These are phyloP conservation scores for Meliscaeva auricollis DNA, from an alignment of 2,888 invertebrate genomes.

Conservation along the genomic window DNA sequence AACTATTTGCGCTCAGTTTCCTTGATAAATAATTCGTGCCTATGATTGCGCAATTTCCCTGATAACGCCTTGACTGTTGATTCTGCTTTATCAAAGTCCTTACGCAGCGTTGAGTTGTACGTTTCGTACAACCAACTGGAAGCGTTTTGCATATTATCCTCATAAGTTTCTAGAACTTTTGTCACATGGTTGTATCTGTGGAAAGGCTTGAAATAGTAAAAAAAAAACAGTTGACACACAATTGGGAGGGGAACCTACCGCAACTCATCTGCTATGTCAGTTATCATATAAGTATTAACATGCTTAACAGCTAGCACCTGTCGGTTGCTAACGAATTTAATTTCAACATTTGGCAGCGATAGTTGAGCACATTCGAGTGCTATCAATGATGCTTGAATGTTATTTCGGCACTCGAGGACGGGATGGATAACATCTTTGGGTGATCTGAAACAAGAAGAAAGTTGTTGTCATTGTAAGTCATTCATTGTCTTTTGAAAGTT, in stretches of 20 bases:
- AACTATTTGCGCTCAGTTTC: conserved; percentile 79
- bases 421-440: conserved; percentile 80
- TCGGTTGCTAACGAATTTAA: conserved; percentile 82
- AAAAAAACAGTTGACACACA: too few species aligned
- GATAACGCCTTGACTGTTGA: conserved; percentile 79
- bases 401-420: conserved; percentile 81
- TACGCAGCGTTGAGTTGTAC: conserved; percentile 81
- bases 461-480: too few species aligned
- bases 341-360: conserved; percentile 83
- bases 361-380: conserved; percentile 82
- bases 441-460: conserved; percentile 77
- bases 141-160: conserved; percentile 81
- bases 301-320: conserved; percentile 82
- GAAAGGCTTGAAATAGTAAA: neutral
- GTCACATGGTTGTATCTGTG: conserved; percentile 82
- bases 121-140: conserved; percentile 82
- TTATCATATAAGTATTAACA: conserved; percentile 82
- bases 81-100: conserved; percentile 82
- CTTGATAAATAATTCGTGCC: conserved; percentile 80
- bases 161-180: conserved; percentile 81
- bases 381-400: conserved; percentile 81
- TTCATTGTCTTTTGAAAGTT: too few species aligned
- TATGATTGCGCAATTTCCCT: conserved; percentile 81
- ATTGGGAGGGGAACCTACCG: conserved; percentile 76
- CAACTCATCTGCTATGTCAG: conserved; percentile 82